These are phyloP conservation scores for Patella pellucida DNA, from an alignment of 2,888 invertebrate genomes.

Conservation along the genomic window DNA sequence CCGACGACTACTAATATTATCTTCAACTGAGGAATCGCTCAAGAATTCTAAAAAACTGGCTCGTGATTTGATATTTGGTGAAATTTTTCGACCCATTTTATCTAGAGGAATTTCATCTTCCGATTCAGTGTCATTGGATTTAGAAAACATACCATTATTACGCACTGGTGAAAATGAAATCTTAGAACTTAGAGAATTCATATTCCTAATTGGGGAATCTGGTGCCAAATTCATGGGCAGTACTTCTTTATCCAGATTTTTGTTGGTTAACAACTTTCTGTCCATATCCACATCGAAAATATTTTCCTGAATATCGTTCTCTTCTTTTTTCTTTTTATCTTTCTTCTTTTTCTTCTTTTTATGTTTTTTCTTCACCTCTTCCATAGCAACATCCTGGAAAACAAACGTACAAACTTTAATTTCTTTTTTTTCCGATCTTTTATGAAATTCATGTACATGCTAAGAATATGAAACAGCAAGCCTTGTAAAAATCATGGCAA, in stretches of 20 bases:
- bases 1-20: neutral
- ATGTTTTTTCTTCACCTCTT: slow-evolving; percentile 35
- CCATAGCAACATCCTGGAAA: slow-evolving; percentile 25
- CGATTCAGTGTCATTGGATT: neutral
- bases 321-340: slow-evolving; percentile 35
- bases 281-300: slow-evolving; percentile 9
- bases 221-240: neutral
- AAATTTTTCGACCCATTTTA: neutral
- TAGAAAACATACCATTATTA: neutral
- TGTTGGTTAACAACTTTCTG: neutral
- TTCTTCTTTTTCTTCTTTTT: slow-evolving; percentile 47
- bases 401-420: neutral
- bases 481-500: no score
- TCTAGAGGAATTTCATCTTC: neutral
- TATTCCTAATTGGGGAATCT: neutral
- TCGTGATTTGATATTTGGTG: neutral
- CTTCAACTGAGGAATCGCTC: neutral
- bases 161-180: neutral
- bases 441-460: no score
- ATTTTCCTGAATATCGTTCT: neutral
- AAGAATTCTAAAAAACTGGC: neutral
- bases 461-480: no score
- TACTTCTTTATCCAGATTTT: neutral
- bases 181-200: neutral
- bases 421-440: no score